Evolutionary conservation across 2,113 vertebrate species (phyloP).

Genomic region (Peromyscus maniculatus): DNA sequence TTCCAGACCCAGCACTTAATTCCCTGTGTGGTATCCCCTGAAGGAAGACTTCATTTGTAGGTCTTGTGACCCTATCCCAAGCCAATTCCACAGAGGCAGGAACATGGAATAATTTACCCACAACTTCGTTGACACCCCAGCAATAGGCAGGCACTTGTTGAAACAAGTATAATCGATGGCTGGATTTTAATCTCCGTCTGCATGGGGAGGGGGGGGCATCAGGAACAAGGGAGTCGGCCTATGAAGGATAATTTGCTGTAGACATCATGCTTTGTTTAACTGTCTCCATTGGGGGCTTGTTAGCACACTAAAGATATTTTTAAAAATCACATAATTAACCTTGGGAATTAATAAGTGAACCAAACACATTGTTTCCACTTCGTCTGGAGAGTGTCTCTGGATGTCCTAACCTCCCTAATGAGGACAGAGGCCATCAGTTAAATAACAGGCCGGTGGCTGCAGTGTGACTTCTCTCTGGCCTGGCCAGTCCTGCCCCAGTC

Average conservation of each 20-base stretch:
- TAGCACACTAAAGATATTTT: conserved; percentile 70
- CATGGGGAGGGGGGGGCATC: not conserved
- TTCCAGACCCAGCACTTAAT: not conserved
- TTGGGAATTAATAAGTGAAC: conserved; percentile 70
- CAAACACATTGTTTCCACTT: conserved; percentile 58
- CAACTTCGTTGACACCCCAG: not conserved
- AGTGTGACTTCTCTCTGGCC: not conserved
- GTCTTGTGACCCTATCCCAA: not conserved
- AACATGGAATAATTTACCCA: not conserved
- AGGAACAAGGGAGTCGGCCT: not conserved
- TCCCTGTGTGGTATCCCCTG: not conserved
- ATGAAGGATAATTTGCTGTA: conserved; percentile 23
- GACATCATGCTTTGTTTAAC: conserved; percentile 63
- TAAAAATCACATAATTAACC: conserved; percentile 72
- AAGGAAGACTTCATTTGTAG: not conserved
- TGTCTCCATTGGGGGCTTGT: conserved; percentile 62
- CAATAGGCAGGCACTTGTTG: not conserved
- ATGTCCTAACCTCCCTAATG: conserved; percentile 15
- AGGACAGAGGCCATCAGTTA: not conserved
- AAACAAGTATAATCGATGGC: not conserved
- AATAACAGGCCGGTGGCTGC: not conserved
- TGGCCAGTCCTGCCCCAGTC: not conserved
- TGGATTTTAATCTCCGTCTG: not conserved
- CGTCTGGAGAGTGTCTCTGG: conserved; percentile 42
- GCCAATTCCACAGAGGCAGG: not conserved